Percentiles rank a stretch among this genome's conserved stretches.
Conservation (phyloP, 2,113 vertebrate species). For the Lophius piscatorius region DNA sequence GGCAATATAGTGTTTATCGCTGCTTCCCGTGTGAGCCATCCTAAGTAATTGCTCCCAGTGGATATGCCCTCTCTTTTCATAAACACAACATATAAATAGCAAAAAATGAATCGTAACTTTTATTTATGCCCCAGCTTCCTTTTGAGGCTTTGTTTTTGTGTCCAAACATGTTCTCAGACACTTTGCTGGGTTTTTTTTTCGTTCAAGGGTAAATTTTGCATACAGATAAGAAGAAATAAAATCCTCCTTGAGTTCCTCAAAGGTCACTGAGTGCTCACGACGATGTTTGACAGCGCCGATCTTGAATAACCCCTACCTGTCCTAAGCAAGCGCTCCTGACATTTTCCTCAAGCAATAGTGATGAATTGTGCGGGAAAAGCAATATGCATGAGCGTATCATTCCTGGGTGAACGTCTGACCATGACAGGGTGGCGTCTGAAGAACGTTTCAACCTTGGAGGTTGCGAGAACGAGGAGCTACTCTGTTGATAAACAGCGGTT, state of each 20-base stretch:
- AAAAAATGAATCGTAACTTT: constrained; percentile 19
- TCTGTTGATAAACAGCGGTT: neutral
- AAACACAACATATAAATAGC: constrained; percentile 39
- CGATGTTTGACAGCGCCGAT: constrained; percentile 51
- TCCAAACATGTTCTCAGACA: too few species aligned
- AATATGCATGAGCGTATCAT: constrained; percentile 40
- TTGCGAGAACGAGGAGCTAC: neutral
- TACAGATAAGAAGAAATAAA: constrained; percentile 48
- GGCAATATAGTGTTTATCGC: constrained; percentile 56
- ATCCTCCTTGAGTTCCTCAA: constrained; percentile 49
- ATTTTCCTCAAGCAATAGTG: constrained; percentile 39
- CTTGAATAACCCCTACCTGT: constrained; percentile 54
- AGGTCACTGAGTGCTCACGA: constrained; percentile 64
- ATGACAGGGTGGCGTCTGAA: neutral
- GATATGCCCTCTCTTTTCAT: constrained; percentile 23
- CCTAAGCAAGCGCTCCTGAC: constrained; percentile 40
- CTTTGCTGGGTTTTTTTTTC: neutral
- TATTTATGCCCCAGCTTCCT: constrained; percentile 32
- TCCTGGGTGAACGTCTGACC: constrained; percentile 16
- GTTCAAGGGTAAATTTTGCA: constrained; percentile 53
- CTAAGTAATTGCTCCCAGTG: constrained; percentile 39
- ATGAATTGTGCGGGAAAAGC: constrained; percentile 39
- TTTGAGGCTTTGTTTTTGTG: constrained; percentile 19
- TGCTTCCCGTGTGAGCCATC: constrained; percentile 38
- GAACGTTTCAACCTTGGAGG: neutral